Base-by-base conservation (phyloP, 35 echinoderm and acorn worm genomes). In the Ophiothrix spiculata region DNA sequence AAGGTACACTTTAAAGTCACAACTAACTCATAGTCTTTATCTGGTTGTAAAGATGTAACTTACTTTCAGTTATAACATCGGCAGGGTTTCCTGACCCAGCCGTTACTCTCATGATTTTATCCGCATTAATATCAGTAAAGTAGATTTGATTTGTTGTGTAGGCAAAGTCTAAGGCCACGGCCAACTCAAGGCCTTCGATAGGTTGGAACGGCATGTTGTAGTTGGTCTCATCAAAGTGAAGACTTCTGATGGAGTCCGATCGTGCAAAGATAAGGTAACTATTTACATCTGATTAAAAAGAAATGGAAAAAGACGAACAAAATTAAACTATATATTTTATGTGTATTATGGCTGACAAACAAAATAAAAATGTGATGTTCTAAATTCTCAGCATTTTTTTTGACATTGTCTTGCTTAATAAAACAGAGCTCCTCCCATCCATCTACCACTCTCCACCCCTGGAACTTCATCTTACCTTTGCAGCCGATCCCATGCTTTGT, bases 141-240 rank as follows among this genome's bases (percentile, higher is more conserved):
- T 42, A 84, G 14, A 84, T 33, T n/a, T 35, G 81, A 23, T 84
- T 45, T 23, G 32, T 2, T 6, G 3, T 25, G 60, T 69, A 69
- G 42, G 17, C 60, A 69, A 69, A 69, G 29, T 69, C 60, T 1
- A 69, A 28, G 17, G 60, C 60, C 60, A 69, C 31, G 0, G 6
- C 15, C 32, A 1, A 23, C 35, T 0, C 19, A 0, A 14, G 0
- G 4, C 56, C 56, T 39, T 6, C 36, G 60, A 84, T 84, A 17
- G 17, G 81, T 10, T 63, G 42, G 56, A 64, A 31, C 1, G 81
- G 81, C 31, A 63, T 36, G 54, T n/a, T 35, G 23, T 84, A 32
- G 54, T 84, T 84, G 28, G 10, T 84, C 14, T 54, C 33, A 37
- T 84, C 81, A 33, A 84, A 36, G 33, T 84, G 54, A 2, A 84